Base-by-base conservation (phyloP, 2,113 vertebrate genomes). In the Myiozetetes cayanensis region DNA sequence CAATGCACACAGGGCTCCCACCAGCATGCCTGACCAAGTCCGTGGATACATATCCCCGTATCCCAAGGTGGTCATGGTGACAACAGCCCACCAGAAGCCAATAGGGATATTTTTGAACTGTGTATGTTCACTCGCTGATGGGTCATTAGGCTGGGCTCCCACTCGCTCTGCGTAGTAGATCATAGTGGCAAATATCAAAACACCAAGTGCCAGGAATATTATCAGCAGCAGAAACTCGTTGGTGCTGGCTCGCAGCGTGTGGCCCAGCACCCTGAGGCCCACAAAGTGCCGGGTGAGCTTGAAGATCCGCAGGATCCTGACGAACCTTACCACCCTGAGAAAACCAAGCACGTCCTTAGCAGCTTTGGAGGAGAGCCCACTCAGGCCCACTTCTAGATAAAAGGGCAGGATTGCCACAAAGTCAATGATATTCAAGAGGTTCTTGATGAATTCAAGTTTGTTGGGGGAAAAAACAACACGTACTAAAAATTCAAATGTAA, bases 21-120 rank as follows among this genome's bases (percentile, higher is more conserved):
- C 99, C 17, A 99, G 97, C 99, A 99, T 99, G 90, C 99, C 99
- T 27, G 99, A 99, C 99, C 99, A 99, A 6, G 99, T 99, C 96
- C 99, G 96, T 76, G 99, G 99, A 85, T 99, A 99, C 99, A 99
- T 99, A 88, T 99, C 99, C 6, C 99, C 99, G 4, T 99, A 99
- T 7, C 99, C 99, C 85, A 99, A 95, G 53, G 99, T 99, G 19
- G 99, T 99, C 99, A 99, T 99, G 92, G 99, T 99, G 77, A 99
- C 99, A 33, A 99, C 99, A 3, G 99, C 99, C 99, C 99, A 99
- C 99, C 99, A 99, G 96, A 99, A 99, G 58, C 99, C 99, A 6
- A 99, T 99, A 24, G 99, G 99, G 95, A 99, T 99, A 96, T 99
- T 99, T 97, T 99, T 99, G 97, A 99, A 99, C 93, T 99, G 98